A percentile compares a stretch with the other conserved stretches of the same genome.
Conservation (phyloP, 2,797 vertebrate genomes). For the Ispidina lecontei region DNA sequence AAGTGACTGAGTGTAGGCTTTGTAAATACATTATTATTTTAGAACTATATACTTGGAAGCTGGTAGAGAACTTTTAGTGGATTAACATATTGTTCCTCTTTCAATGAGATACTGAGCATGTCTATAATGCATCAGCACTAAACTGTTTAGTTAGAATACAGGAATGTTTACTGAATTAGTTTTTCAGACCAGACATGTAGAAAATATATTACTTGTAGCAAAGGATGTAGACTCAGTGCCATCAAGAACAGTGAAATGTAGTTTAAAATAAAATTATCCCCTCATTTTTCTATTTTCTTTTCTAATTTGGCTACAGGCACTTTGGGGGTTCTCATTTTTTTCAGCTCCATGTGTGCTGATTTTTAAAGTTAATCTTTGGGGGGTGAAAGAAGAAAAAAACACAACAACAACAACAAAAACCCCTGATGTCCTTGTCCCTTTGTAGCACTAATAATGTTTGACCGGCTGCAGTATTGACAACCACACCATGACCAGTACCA, state of each 20-base stretch:
- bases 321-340: neutral
- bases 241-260: neutral
- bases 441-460: neutral
- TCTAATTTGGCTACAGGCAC: neutral
- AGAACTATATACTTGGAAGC: neutral
- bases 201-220: neutral
- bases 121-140: neutral
- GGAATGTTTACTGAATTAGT: neutral
- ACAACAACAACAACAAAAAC: too few species aligned
- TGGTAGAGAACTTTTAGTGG: neutral
- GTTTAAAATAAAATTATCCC: neutral
- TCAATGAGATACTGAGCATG: neutral
- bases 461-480: neutral
- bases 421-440: neutral
- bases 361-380: neutral
- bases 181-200: neutral
- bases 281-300: neutral
- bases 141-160: neutral
- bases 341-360: neutral
- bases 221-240: neutral
- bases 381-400: neutral
- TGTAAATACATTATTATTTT: neutral
- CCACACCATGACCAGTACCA: fast-evolving
- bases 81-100: neutral
- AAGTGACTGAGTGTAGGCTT: neutral